Evolutionary conservation across 1,140 invertebrate species (phyloP).

Genomic region (Leptestheria dahalacensis): DNA sequence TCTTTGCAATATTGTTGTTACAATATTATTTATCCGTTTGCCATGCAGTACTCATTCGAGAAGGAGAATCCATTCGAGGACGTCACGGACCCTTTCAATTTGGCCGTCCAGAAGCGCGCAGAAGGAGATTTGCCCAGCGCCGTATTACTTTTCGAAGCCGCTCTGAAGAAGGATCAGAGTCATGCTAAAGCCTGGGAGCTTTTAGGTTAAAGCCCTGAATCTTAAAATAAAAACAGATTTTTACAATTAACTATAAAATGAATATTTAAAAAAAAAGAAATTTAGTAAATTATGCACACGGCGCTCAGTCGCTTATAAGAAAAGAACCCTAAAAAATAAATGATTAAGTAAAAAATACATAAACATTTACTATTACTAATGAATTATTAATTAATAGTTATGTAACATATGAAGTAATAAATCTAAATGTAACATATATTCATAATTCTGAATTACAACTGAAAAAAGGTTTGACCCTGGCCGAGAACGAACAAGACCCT

Average conservation of each 20-base stretch:
- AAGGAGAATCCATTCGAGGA: constrained; percentile 74
- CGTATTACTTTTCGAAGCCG: constrained; percentile 91
- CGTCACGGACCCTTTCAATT: constrained; percentile 63
- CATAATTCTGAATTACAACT: not conserved
- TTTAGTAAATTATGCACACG: too few species aligned
- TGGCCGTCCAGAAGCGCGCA: constrained; percentile 64
- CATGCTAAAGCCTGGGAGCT: constrained; percentile 68
- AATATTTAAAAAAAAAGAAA: too few species aligned
- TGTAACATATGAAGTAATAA: too few species aligned
- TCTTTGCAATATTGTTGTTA: not conserved
- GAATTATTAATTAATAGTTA: too few species aligned
- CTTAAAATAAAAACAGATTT: too few species aligned
- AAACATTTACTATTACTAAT: not conserved
- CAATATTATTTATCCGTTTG: constrained; percentile 23
- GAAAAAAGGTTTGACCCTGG: constrained; percentile 54
- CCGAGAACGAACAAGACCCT: constrained; percentile 82
- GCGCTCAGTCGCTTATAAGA: too few species aligned
- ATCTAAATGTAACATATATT: too few species aligned
- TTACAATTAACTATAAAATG: too few species aligned
- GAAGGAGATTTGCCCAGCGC: constrained; percentile 86
- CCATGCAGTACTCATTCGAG: constrained; percentile 58
- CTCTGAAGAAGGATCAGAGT: constrained; percentile 66
- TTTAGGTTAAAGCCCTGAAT: constrained; percentile 41
- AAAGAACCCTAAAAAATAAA: too few species aligned
- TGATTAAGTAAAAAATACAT: too few species aligned